phyloP scores from a whole-genome alignment of 2,113 vertebrate genomes.

The Planiliza haematocheilus region DNA sequence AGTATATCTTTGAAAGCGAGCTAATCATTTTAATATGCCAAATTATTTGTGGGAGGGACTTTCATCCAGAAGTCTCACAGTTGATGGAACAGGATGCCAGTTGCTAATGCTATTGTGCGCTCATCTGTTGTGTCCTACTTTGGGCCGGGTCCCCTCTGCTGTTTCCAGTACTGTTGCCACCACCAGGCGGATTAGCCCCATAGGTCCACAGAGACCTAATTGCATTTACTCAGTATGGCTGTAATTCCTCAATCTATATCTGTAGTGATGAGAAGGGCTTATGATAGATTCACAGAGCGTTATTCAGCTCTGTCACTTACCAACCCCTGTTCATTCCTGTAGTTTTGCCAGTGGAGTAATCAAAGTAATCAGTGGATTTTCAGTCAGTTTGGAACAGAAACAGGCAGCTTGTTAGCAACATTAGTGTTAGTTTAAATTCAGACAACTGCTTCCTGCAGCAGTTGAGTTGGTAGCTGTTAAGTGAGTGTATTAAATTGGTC shows the following conservation, averaged over 20 bases:
- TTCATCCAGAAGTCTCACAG: constrained; percentile 19
- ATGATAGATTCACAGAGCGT: constrained; percentile 15
- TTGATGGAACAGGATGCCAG: constrained; percentile 29
- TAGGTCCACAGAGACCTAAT: constrained; percentile 66
- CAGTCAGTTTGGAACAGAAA: neutral
- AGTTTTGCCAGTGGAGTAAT: no score
- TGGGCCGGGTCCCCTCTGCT: constrained; percentile 43
- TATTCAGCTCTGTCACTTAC: neutral
- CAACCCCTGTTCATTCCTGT: neutral
- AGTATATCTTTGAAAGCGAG: neutral
- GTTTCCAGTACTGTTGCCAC: constrained; percentile 30
- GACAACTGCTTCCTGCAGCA: neutral
- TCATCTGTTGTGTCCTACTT: constrained; percentile 76
- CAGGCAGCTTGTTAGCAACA: neutral
- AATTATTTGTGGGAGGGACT: neutral
- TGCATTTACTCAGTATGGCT: constrained; percentile 76
- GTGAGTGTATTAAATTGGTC: no score
- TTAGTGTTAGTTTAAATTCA: neutral
- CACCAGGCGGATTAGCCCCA: constrained; percentile 65
- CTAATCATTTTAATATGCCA: neutral
- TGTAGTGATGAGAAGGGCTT: constrained; percentile 58
- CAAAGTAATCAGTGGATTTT: no score
- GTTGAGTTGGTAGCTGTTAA: neutral
- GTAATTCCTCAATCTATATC: constrained; percentile 78
- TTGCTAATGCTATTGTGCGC: constrained; percentile 63